Evolutionary conservation across 2,797 vertebrate genomes (phyloP).

Genomic region (Eulemur mongoz): DNA sequence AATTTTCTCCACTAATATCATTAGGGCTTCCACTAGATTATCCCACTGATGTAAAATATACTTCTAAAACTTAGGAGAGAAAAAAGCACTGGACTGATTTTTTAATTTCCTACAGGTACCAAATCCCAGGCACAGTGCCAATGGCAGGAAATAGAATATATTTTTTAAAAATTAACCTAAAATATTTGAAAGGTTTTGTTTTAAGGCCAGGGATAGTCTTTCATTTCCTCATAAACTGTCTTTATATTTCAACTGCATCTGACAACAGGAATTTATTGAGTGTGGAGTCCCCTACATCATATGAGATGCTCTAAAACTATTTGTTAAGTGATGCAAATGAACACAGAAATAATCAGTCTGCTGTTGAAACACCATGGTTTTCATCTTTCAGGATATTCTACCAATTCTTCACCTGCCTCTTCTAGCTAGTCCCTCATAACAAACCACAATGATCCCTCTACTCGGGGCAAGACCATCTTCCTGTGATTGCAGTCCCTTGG

Average conservation of each 20-base stretch:
- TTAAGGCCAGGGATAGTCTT: not conserved
- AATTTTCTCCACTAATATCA: not conserved
- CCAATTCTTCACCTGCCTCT: not conserved
- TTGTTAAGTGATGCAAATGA: not conserved
- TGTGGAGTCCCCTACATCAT: not conserved
- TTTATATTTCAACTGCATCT: slow-evolving; percentile 26
- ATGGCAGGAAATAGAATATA: not conserved
- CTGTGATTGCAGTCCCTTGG: not conserved
- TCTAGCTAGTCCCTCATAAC: not conserved
- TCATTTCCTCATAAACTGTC: not conserved
- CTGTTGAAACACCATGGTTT: not conserved
- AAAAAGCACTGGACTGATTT: not conserved
- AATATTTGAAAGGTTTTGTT: not conserved
- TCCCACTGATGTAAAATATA: not conserved
- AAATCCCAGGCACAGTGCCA: slow-evolving; percentile 39
- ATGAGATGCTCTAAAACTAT: not conserved
- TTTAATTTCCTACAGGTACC: not conserved
- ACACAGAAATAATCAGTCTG: not conserved
- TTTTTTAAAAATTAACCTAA: not conserved
- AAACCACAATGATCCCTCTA: not conserved
- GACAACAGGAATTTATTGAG: not conserved
- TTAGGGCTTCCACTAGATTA: slow-evolving; percentile 3
- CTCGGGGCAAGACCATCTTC: not conserved
- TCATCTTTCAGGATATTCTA: not conserved
- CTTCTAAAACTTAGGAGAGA: not conserved